Base-by-base conservation (phyloP, 2,888 invertebrate genomes). In the Chalcis sispes region DNA sequence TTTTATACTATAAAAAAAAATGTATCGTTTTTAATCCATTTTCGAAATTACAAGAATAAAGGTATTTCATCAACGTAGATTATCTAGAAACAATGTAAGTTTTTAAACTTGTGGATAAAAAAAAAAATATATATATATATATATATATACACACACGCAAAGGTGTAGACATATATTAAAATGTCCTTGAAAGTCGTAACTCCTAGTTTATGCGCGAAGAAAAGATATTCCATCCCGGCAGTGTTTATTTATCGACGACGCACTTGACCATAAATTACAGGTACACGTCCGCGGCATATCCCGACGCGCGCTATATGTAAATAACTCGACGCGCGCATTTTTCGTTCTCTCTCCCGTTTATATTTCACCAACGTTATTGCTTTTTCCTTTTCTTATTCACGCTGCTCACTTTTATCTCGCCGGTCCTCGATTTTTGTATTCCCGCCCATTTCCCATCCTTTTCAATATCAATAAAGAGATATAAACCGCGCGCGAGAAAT, bases 401-500 rank as follows among this genome's bases (percentile, higher is more conserved):
- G 5, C 10, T 7, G 36, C 10, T 4, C 36, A 36, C 4, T 36
- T 36, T 36, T 36, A 10, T 7, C 36, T 10, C 36, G 36, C 36
- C 36, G 10, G 36, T 36, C 10, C 36, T 10, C 10, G 5, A 7
- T 36, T 4, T 36, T 36, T 4, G 36, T 36, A 13, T 25, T 62
- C 36, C 27, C n/a, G n/a, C 13, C 8, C 27, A 18, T 27, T 46
- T 8, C 27, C 2, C 40, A 20, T 25, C 29, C 50, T 50, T 66
- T 66, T 50, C 65, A 42, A 42, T 73, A 73, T 65, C 66, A 20
- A 66, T 29, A 59, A 42, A 40, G 40, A 72, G 52, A 66, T 61
- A 42, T 50, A 62, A 4, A n/a, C 42, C n/a, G n/a, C n/a, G n/a
- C 50, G 40, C 32, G 54, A 73, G 66, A 64, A 72, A 64, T 59